Percentiles rank a stretch among this genome's conserved stretches.
These are phyloP conservation scores for Zosterops japonicus DNA, from an alignment of 2,113 vertebrate genomes.

Conservation along the genomic window DNA sequence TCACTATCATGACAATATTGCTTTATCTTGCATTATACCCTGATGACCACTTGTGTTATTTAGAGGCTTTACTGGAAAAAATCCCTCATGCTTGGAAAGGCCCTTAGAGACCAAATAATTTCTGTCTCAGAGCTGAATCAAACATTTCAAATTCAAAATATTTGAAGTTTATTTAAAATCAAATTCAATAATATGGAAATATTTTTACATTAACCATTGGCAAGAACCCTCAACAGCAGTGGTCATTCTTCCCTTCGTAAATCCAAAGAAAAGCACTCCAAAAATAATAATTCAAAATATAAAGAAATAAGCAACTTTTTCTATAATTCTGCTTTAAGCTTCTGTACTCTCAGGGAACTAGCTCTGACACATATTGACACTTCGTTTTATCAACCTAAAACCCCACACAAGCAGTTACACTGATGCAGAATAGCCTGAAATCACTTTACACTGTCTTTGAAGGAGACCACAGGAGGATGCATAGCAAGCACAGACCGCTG, in stretches of 20 bases:
- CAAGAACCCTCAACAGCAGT: not conserved
- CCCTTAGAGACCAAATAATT: not conserved
- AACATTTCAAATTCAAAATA: not conserved
- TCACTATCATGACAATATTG: not conserved
- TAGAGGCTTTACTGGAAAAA: not conserved
- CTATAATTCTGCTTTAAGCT: not conserved
- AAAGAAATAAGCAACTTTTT: not conserved
- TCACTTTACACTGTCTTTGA: not conserved
- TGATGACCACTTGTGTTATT: not conserved
- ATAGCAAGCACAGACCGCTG: not conserved
- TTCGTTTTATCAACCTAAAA: not conserved
- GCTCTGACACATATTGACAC: not conserved
- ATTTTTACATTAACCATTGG: not conserved
- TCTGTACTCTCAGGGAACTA: not conserved
- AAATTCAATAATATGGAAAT: not conserved
- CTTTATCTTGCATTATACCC: not conserved
- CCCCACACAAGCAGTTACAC: not conserved
- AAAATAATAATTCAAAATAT: not conserved
- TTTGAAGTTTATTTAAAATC: not conserved
- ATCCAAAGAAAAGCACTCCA: not conserved
- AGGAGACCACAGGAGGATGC: not conserved
- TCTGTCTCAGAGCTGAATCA: not conserved
- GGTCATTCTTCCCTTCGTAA: not conserved
- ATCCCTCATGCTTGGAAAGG: not conserved
- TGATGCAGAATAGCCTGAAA: not conserved